Evolutionary conservation across 1,140 invertebrate species (phyloP).

Genomic region (Aphis gossypii): DNA sequence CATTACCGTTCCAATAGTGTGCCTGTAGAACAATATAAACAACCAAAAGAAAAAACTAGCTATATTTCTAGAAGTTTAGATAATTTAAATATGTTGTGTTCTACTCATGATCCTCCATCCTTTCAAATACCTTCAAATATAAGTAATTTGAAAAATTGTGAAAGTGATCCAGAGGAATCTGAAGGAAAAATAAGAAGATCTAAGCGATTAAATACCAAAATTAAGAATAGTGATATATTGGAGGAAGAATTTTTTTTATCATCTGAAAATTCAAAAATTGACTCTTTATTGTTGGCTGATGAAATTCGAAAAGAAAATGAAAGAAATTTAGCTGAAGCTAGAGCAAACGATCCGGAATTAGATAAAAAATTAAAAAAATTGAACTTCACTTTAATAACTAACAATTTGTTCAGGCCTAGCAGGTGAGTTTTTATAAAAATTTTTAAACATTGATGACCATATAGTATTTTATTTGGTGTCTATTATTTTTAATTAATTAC

Average conservation of each 20-base stretch:
- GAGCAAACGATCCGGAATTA: conserved; percentile 18
- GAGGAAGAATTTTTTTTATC: neutral
- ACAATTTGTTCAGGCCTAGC: conserved; percentile 17
- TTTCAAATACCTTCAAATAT: neutral
- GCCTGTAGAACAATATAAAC: neutral
- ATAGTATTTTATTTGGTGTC: neutral
- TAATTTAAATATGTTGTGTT: conserved; percentile 14
- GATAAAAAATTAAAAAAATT: conserved; percentile 44
- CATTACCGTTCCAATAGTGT: conserved; percentile 22
- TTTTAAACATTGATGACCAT: neutral
- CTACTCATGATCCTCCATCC: neutral
- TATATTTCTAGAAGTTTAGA: neutral
- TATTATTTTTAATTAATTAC: neutral
- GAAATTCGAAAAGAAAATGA: conserved; percentile 35
- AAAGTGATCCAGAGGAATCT: neutral
- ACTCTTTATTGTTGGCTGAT: conserved; percentile 18
- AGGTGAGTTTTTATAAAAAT: neutral
- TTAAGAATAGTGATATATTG: conserved; percentile 7
- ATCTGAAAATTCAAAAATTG: neutral
- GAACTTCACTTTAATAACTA: conserved; percentile 22
- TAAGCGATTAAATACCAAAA: conserved; percentile 47
- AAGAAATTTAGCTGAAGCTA: neutral
- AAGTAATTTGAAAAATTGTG: neutral
- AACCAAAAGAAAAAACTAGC: neutral
- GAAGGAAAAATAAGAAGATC: conserved; percentile 37